Evolutionary conservation across 2,797 vertebrate genomes (phyloP).

Genomic region (Xenentodon cancila): DNA sequence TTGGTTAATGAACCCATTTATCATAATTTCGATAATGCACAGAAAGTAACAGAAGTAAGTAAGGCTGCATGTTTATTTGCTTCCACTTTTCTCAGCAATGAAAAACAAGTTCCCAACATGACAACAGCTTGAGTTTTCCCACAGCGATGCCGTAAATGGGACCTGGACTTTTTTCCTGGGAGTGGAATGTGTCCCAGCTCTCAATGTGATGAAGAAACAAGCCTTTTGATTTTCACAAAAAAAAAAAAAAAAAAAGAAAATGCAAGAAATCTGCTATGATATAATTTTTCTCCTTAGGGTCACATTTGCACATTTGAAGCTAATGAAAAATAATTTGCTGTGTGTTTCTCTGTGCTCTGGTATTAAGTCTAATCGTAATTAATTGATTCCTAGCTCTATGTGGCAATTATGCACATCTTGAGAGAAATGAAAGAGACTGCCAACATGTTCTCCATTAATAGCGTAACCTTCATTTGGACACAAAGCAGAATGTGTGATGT

Average conservation of each 20-base stretch:
- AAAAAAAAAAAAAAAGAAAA: slow-evolving; percentile 38
- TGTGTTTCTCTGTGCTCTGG: slow-evolving; percentile 63
- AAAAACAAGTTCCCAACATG: slow-evolving; percentile 53
- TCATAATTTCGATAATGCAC: slow-evolving; percentile 54
- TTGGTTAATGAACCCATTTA: slow-evolving; percentile 45
- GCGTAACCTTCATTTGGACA: slow-evolving; percentile 80
- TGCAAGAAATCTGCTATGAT: slow-evolving; percentile 78
- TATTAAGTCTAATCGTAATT: slow-evolving; percentile 81
- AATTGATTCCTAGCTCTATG: slow-evolving; percentile 81
- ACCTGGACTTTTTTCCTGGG: slow-evolving; percentile 51
- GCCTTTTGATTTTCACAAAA: slow-evolving; percentile 73
- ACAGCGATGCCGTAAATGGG: slow-evolving; percentile 46
- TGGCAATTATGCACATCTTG: slow-evolving; percentile 82
- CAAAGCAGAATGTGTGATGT: slow-evolving; percentile 69
- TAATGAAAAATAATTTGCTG: slow-evolving; percentile 79
- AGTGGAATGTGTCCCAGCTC: slow-evolving; percentile 72
- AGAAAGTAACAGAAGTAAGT: slow-evolving; percentile 35
- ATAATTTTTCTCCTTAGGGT: slow-evolving; percentile 76
- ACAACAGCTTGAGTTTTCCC: slow-evolving; percentile 60
- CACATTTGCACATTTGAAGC: slow-evolving; percentile 81
- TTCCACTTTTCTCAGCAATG: slow-evolving; percentile 23
- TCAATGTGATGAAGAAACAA: slow-evolving; percentile 48
- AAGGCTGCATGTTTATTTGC: slow-evolving; percentile 30
- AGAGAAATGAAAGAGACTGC: slow-evolving; percentile 71
- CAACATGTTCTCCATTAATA: slow-evolving; percentile 76